Evolutionary conservation across 1,140 invertebrate genomes (phyloP).

Genomic region (Aporrectodea caliginosa): DNA sequence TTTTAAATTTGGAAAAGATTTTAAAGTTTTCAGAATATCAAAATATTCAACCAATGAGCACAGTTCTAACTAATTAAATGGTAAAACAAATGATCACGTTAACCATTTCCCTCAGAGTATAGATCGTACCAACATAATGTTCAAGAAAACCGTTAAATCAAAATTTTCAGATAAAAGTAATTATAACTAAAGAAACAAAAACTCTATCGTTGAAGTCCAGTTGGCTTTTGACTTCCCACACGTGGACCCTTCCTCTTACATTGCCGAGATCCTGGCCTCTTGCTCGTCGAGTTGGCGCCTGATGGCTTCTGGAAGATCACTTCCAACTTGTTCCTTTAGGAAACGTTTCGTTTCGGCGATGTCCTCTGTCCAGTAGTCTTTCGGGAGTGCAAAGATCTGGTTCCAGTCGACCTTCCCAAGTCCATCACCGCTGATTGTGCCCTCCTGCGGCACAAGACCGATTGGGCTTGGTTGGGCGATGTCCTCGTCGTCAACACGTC

Average conservation of each 20-base stretch:
- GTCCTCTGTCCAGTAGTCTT: constrained; percentile 90
- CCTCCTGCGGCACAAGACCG: constrained; percentile 48
- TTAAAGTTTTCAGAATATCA: no score
- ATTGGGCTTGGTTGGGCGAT: constrained; percentile 44
- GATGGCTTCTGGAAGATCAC: constrained; percentile 78
- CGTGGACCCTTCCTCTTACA: constrained; percentile 22
- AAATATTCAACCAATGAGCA: no score
- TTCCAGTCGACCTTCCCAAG: constrained; percentile 56
- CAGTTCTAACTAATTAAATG: no score
- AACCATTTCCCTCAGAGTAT: no score
- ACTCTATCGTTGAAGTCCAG: not conserved
- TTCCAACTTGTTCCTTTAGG: constrained; percentile 73
- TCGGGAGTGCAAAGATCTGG: constrained; percentile 79
- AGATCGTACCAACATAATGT: no score
- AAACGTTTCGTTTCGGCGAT: constrained; percentile 77
- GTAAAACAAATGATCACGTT: no score
- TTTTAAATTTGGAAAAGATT: no score
- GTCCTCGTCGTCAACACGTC: constrained; percentile 71
- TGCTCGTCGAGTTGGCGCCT: constrained; percentile 70
- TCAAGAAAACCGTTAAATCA: not conserved
- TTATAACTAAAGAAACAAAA: not conserved
- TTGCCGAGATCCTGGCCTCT: constrained; percentile 53
- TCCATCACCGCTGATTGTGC: constrained; percentile 17
- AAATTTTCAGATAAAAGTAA: not conserved
- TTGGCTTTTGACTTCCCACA: no score